phyloP scores from a whole-genome alignment of 2,797 vertebrate genomes.

The Pteronotus mesoamericanus region DNA sequence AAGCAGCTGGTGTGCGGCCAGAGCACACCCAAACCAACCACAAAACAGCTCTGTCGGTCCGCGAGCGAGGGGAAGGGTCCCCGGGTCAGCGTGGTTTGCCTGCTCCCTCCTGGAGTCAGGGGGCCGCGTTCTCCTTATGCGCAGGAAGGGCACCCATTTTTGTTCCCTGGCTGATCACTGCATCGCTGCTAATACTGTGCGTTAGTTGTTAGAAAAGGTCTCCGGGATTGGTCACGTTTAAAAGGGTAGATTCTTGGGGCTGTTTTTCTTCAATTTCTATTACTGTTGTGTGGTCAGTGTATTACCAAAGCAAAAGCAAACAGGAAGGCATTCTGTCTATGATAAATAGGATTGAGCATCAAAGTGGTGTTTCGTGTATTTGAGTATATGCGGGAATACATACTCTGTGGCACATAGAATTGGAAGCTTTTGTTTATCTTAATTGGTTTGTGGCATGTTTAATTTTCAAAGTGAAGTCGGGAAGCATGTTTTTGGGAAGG shows the following conservation, averaged over 20 bases:
- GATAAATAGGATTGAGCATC: neutral
- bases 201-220: neutral
- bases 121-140: neutral
- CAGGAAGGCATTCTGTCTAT: neutral
- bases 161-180: neutral
- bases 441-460: neutral
- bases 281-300: neutral
- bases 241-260: neutral
- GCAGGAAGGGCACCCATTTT: neutral
- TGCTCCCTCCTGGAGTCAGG: neutral
- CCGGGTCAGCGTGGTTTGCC: neutral
- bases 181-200: neutral
- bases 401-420: neutral
- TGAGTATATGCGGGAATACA: neutral
- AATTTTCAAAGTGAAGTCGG: neutral
- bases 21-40: neutral
- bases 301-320: neutral
- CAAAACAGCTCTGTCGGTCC: neutral
- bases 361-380: neutral
- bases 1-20: constrained; percentile 40
- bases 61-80: neutral
- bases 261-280: neutral
- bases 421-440: constrained; percentile 20
- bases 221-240: neutral
- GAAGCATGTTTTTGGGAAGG: neutral